Evolutionary conservation across 2,888 invertebrate species (phyloP).

Genomic region (Drosophila barbarae): DNA sequence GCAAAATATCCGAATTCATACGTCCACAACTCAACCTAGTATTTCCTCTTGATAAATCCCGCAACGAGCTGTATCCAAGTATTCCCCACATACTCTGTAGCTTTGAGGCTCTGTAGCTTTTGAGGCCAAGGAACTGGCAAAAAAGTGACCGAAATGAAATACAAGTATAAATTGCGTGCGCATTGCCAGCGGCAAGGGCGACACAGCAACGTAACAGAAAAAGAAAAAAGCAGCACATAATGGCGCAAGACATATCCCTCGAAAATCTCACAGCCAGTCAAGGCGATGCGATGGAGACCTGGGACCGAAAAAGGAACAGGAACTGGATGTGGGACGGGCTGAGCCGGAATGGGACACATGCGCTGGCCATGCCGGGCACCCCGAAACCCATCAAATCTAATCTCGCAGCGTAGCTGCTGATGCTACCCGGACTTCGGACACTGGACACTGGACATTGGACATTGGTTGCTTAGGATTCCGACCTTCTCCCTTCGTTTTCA

Average conservation of each 20-base stretch:
- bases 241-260: conserved; percentile 54
- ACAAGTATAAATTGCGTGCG: conserved; percentile 36
- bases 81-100: neutral
- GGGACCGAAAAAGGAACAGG: conserved; percentile 36
- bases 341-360: conserved; percentile 49
- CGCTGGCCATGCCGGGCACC: conserved; percentile 50
- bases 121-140: conserved; percentile 4
- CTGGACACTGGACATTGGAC: conserved; percentile 33
- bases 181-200: conserved; percentile 35
- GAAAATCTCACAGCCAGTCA: conserved; percentile 41
- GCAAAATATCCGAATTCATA: neutral
- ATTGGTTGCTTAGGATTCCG: conserved; percentile 46
- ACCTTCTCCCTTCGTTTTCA: conserved; percentile 11
- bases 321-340: conserved; percentile 27
- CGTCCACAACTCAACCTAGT: neutral
- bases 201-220: conserved; percentile 15
- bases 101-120: neutral
- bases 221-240: conserved; percentile 46
- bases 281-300: conserved; percentile 36
- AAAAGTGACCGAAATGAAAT: conserved; percentile 26
- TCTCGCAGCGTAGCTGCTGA: conserved; percentile 65
- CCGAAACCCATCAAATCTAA: conserved; percentile 73
- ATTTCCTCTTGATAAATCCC: neutral
- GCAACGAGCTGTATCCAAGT: neutral
- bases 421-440: conserved; percentile 24